Conservation (phyloP, 2,888 invertebrate genomes). For the Caenorhabditis zanzibari region DNA sequence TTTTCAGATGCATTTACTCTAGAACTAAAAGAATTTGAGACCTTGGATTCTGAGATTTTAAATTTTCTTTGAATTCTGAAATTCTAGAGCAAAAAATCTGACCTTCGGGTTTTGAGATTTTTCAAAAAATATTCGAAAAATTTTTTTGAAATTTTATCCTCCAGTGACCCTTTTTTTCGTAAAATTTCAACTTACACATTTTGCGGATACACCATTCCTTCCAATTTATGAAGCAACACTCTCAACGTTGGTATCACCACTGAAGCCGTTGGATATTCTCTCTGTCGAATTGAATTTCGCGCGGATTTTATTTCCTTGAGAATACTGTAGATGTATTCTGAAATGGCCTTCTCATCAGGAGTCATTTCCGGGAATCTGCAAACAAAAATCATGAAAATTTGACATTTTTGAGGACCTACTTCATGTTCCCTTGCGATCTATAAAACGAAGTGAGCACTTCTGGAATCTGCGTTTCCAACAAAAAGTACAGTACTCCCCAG, state of each 20-base stretch:
- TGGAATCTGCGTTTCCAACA: neutral
- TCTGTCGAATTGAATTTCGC: neutral
- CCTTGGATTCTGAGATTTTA: neutral
- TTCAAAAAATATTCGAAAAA: too few relatives aligned
- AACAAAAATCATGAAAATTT: neutral
- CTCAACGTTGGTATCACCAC: constrained; percentile 8
- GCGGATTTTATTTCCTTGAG: neutral
- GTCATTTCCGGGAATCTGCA: neutral
- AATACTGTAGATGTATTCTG: constrained; percentile 1
- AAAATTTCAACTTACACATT: neutral
- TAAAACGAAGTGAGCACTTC: neutral
- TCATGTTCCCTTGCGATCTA: neutral
- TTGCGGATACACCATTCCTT: neutral
- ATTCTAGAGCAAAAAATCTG: too few relatives aligned
- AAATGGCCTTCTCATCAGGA: neutral
- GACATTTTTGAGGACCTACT: neutral
- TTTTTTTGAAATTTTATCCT: too few relatives aligned
- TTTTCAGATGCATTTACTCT: too few relatives aligned
- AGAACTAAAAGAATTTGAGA: too few relatives aligned
- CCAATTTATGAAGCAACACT: neutral
- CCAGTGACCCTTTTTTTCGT: too few relatives aligned
- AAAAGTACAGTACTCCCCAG: neutral
- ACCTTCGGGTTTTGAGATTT: too few relatives aligned
- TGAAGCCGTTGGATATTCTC: constrained; percentile 12
- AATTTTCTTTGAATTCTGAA: too few relatives aligned